phyloP scores from a whole-genome alignment of 2,888 invertebrate genomes.

The Arenicola marina region DNA sequence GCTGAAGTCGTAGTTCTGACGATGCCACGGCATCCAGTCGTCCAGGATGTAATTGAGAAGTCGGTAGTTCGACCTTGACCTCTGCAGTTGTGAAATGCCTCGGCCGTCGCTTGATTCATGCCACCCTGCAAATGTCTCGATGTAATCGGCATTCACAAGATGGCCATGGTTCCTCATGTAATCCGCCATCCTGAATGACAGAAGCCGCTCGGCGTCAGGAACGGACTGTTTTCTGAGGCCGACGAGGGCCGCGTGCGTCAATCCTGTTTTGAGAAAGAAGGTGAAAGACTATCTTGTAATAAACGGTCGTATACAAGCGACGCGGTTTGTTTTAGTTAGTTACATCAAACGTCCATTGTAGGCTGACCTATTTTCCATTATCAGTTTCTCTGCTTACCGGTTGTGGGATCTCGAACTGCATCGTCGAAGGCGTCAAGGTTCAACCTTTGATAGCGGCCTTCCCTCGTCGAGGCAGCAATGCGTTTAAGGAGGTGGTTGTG shows the following conservation, averaged over 20 bases:
- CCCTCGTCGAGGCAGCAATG: slow-evolving; percentile 1
- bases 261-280: too few species aligned
- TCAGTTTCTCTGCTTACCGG: too few species aligned
- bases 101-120: slow-evolving; percentile 12
- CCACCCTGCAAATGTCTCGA: slow-evolving; percentile 2
- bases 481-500: slow-evolving; percentile 9
- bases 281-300: too few species aligned
- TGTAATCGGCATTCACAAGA: background rate
- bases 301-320: too few species aligned
- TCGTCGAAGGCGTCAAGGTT: background rate
- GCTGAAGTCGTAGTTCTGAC: background rate
- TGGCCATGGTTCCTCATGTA: slow-evolving; percentile 2
- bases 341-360: too few species aligned
- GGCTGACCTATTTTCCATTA: too few species aligned
- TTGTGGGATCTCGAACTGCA: background rate
- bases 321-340: too few species aligned
- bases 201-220: slow-evolving; percentile 4
- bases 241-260: too few species aligned
- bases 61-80: background rate
- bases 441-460: background rate
- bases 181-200: slow-evolving; percentile 2
- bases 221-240: too few species aligned
- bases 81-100: slow-evolving; percentile 3
- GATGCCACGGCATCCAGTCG: background rate
- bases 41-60: slow-evolving; percentile 5